A percentile compares a stretch with the other conserved stretches of the same genome.
phyloP scores from a whole-genome alignment of 1,140 invertebrate species.

The Drosophila bifasciata region DNA sequence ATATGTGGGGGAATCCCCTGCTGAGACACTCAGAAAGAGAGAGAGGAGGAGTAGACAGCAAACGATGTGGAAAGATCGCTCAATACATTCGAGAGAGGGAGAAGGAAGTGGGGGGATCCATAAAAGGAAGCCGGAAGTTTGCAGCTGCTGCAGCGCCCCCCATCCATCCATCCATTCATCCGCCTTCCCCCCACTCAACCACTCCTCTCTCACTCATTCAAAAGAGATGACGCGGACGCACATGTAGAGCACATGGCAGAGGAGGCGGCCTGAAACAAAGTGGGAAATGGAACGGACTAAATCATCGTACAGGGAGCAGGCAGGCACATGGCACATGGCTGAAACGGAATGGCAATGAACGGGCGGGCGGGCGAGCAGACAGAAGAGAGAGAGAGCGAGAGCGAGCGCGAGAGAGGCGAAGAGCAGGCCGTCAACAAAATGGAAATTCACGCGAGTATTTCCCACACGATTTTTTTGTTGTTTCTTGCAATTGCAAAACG shows the following conservation, averaged over 20 bases:
- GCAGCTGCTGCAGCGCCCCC: slow-evolving; percentile 31
- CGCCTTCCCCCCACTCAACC: background rate
- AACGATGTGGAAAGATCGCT: slow-evolving; percentile 25
- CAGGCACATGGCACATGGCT: slow-evolving; percentile 16
- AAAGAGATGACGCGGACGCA: slow-evolving; percentile 38
- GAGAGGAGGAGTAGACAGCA: slow-evolving; percentile 15
- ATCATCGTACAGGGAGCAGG: slow-evolving; percentile 1
- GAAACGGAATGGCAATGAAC: slow-evolving; percentile 12
- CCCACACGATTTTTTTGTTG: too few species aligned
- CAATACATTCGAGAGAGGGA: slow-evolving; percentile 23
- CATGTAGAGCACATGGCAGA: slow-evolving; percentile 72
- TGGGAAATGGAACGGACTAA: slow-evolving; percentile 36
- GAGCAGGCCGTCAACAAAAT: slow-evolving; percentile 4
- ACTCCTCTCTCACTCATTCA: too few species aligned
- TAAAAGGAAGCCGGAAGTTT: slow-evolving; percentile 67
- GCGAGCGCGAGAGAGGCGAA: background rate
- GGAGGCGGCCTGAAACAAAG: slow-evolving; percentile 9
- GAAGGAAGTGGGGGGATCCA: slow-evolving; percentile 13
- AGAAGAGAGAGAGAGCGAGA: slow-evolving; percentile 4
- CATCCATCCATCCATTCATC: too few species aligned
- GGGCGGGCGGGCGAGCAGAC: background rate
- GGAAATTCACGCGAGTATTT: too few species aligned
- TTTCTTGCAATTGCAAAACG: too few species aligned
- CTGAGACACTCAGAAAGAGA: slow-evolving; percentile 19
- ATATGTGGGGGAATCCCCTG: slow-evolving; percentile 32